Percentiles rank a stretch among this genome's conserved stretches.
These are phyloP conservation scores for Orcinus orca DNA, from an alignment of 2,113 vertebrate species.

Conservation along the genomic window DNA sequence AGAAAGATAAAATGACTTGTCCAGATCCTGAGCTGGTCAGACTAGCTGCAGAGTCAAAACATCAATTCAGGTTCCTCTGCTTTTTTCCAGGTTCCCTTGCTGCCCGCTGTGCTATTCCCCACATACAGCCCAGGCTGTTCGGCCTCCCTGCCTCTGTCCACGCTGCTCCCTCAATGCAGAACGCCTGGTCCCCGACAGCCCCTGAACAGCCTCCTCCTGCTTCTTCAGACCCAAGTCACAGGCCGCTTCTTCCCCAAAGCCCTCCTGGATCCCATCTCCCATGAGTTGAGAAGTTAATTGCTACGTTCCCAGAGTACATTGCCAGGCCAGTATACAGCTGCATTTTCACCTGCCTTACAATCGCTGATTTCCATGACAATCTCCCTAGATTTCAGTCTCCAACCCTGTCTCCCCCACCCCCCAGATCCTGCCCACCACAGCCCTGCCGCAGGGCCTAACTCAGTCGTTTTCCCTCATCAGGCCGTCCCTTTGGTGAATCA, in stretches of 20 bases:
- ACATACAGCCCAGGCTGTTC: accelerated
- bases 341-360: neutral
- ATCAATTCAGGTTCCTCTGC: neutral
- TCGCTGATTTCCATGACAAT: neutral
- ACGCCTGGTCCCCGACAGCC: neutral
- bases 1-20: neutral
- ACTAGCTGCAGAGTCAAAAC: neutral
- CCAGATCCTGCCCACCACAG: neutral
- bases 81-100: neutral
- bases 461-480: neutral
- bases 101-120: neutral
- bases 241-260: neutral
- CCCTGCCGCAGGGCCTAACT: neutral
- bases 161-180: no score
- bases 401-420: no score
- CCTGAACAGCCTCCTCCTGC: neutral
- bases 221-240: neutral
- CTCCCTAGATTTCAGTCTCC: neutral
- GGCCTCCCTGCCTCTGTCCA: neutral
- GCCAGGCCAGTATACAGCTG: neutral
- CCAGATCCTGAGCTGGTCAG: neutral
- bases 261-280: neutral
- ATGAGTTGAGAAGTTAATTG: no score
- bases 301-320: neutral
- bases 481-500: neutral